Evolutionary conservation across 2,888 invertebrate genomes (phyloP).

Genomic region (Uloborus plumipes): DNA sequence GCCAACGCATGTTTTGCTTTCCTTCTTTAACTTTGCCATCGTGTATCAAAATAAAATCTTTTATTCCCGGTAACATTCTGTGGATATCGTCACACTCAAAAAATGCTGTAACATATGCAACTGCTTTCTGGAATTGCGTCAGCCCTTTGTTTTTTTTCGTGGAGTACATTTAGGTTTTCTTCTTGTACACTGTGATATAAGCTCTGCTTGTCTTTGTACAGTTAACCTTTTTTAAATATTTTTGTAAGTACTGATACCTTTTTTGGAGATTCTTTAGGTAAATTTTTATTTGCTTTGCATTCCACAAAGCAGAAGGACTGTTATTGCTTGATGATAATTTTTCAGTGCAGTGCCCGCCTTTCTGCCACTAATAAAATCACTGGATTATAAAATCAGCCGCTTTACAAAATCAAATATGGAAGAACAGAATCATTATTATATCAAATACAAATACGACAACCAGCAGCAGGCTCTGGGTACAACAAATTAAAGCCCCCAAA

Average conservation of each 20-base stretch:
- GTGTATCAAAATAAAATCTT: conserved; percentile 4
- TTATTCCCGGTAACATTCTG: background rate
- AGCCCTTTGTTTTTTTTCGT: background rate
- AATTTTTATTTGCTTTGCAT: background rate
- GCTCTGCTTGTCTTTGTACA: background rate
- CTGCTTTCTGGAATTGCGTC: background rate
- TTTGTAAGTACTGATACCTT: background rate
- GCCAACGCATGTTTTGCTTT: background rate
- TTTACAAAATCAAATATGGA: too few relatives aligned
- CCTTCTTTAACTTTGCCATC: background rate
- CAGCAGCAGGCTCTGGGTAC: too few relatives aligned
- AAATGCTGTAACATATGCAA: background rate
- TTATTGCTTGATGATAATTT: background rate
- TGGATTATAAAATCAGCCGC: too few relatives aligned
- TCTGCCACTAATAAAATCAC: too few relatives aligned
- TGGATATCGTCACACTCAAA: background rate
- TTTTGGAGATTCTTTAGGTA: background rate
- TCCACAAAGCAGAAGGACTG: background rate
- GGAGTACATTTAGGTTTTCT: background rate
- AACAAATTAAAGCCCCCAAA: too few relatives aligned
- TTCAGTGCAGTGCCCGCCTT: too few relatives aligned
- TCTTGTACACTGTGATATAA: background rate
- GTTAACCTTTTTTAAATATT: background rate
- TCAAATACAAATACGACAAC: too few relatives aligned
- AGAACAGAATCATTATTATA: too few relatives aligned